Evolutionary conservation across 2,113 vertebrate genomes (phyloP).

Genomic region (Albula goreensis): DNA sequence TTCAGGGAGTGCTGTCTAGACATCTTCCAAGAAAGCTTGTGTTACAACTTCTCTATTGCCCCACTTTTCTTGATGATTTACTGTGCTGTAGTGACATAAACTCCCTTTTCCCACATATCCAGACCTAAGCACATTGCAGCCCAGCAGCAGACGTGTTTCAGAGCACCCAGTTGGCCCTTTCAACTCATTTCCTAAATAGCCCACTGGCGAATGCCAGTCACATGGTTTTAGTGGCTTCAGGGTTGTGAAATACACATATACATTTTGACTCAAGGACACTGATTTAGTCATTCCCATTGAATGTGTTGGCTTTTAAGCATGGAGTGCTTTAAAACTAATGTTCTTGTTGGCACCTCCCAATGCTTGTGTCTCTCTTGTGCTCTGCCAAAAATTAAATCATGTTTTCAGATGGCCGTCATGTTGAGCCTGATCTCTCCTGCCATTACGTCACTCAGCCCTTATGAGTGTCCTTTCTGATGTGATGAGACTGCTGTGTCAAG

Average conservation of each 20-base stretch:
- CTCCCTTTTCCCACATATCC: conserved; percentile 12
- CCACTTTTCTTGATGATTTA: neutral
- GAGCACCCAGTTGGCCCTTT: neutral
- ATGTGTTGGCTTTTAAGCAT: neutral
- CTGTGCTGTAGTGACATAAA: conserved; percentile 9
- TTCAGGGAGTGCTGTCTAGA: neutral
- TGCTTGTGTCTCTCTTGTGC: neutral
- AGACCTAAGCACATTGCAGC: neutral
- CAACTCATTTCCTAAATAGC: neutral
- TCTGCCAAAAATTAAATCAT: neutral
- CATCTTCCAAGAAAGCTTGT: neutral
- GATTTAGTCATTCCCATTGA: neutral
- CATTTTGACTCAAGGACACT: neutral
- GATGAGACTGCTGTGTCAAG: neutral
- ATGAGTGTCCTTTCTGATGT: neutral
- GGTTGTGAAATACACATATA: neutral
- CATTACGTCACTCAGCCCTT: neutral
- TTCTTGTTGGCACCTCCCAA: neutral
- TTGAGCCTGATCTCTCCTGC: conserved; percentile 3
- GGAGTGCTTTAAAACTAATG: neutral
- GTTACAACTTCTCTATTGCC: neutral
- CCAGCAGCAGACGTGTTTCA: neutral
- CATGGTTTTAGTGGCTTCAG: neutral
- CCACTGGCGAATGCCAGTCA: neutral
- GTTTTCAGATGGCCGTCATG: neutral